Percentiles rank a stretch among this genome's conserved stretches.
phyloP scores from a whole-genome alignment of 1,140 invertebrate genomes.

The Drosophila punjabiensis region DNA sequence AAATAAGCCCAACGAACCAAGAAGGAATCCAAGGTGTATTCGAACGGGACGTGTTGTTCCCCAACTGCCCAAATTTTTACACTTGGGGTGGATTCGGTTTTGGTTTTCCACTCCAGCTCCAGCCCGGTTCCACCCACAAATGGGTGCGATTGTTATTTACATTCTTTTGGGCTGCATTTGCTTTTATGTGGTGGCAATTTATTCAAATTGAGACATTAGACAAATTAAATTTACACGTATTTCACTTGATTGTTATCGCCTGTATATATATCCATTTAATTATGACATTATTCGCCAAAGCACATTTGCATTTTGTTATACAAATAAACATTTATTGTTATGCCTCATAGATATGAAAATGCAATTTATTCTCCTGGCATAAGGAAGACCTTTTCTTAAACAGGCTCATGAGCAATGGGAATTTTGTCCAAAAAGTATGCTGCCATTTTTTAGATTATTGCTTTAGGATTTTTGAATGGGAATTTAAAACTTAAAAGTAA shows the following conservation, averaged over 20 bases:
- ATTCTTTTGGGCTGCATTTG: constrained; percentile 53
- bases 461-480: no score
- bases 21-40: constrained; percentile 44
- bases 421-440: constrained; percentile 9
- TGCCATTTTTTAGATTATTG: background rate
- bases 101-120: constrained; percentile 16
- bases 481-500: background rate
- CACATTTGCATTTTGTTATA: constrained; percentile 60
- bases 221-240: constrained; percentile 85
- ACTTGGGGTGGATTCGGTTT: constrained; percentile 50
- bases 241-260: constrained; percentile 82
- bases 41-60: constrained; percentile 65
- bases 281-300: constrained; percentile 53
- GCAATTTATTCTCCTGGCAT: constrained; percentile 17
- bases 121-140: constrained; percentile 19
- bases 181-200: constrained; percentile 64
- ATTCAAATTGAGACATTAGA: constrained; percentile 85
- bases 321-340: constrained; percentile 66
- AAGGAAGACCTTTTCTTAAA: background rate
- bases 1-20: constrained; percentile 45
- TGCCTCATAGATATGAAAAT: constrained; percentile 28
- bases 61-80: constrained; percentile 46
- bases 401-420: background rate
- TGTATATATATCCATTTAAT: constrained; percentile 71
- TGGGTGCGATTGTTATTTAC: constrained; percentile 63